Base-by-base conservation (phyloP, 2,797 vertebrate species). In the Bovichtus variegatus region DNA sequence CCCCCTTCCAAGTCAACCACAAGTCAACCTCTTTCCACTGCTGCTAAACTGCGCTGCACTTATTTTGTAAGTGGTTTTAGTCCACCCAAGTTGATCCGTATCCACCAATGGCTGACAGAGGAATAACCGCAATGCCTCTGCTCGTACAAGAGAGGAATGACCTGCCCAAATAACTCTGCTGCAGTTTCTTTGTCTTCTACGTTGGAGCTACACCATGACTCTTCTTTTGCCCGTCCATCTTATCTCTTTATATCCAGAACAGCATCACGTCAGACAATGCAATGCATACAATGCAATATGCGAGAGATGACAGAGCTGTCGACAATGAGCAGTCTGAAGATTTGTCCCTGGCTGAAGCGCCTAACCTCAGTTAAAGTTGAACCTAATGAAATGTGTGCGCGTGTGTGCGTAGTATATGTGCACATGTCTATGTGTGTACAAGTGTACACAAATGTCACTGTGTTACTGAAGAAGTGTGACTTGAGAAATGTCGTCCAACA, bases 221-320 rank as follows among this genome's bases (percentile, higher is more conserved):
- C 15, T 54, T 68, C 47, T 8, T 29, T 40, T 19, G n/a, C 27
- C 43, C 58, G 47, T 59, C 77, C 50, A 54, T 84, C 78, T 65
- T 25, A 50, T 76, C 82, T 72, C 55, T 69, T 84, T 70, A 40
- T 10, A 57, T 82, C 34, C 50, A 40, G 50, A 1, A 51, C 38
- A 76, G 55, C 57, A 50, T 57, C 57, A 83, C 84, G 83, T 85
- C 82, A 88, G 63, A 49, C 36, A 7, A 34, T 34, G 31, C 0
- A 34, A 34, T 75, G 69, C 62, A 84, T 44, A 71, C 47, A 58
- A 66, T 13, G 67, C 65, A 58, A 59, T 59, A 76, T 27, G 61
- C 10, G 18, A 74, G 80, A 57, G 65, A 83, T 27, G 82, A 74
- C 85, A 81, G 72, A 78, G 78, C 83, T 83, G 81, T 79, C 89